phyloP scores from a whole-genome alignment of 2,888 invertebrate species.

The Morpho deidamia region DNA sequence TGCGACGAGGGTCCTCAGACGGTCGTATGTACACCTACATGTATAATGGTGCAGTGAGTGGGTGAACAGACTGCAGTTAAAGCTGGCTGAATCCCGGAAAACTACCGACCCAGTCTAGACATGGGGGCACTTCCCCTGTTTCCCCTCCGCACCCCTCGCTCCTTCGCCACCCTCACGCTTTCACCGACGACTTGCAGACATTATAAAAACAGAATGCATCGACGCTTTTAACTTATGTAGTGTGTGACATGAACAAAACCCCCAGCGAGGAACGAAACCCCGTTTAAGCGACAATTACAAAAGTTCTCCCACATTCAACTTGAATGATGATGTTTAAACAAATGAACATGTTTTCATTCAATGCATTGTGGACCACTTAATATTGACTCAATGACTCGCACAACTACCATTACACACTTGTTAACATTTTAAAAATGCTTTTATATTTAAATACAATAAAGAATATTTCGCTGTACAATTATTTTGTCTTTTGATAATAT shows the following conservation, averaged over 20 bases:
- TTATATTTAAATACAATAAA: too few relatives aligned
- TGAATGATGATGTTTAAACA: constrained; percentile 2
- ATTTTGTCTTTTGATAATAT: too few relatives aligned
- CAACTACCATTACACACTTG: background rate
- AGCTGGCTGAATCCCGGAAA: constrained; percentile 76
- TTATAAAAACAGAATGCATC: constrained; percentile 64
- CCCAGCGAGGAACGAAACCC: constrained; percentile 25
- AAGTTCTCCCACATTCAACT: constrained; percentile 13
- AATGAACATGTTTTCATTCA: background rate
- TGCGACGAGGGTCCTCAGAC: constrained; percentile 71
- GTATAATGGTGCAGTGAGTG: constrained; percentile 68
- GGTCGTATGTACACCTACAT: constrained; percentile 36
- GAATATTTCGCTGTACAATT: too few relatives aligned
- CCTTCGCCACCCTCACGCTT: constrained; percentile 52
- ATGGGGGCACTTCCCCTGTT: constrained; percentile 71
- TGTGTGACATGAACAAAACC: constrained; percentile 55
- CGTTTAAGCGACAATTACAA: constrained; percentile 20
- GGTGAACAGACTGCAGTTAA: constrained; percentile 74
- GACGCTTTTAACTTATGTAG: constrained; percentile 60
- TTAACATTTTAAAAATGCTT: background rate
- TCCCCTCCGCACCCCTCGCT: constrained; percentile 34
- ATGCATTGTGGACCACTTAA: background rate
- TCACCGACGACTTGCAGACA: constrained; percentile 63
- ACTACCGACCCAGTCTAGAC: constrained; percentile 80
- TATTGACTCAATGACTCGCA: background rate